Evolutionary conservation across 2,797 vertebrate species (phyloP).

Genomic region (Dallia pectoralis): DNA sequence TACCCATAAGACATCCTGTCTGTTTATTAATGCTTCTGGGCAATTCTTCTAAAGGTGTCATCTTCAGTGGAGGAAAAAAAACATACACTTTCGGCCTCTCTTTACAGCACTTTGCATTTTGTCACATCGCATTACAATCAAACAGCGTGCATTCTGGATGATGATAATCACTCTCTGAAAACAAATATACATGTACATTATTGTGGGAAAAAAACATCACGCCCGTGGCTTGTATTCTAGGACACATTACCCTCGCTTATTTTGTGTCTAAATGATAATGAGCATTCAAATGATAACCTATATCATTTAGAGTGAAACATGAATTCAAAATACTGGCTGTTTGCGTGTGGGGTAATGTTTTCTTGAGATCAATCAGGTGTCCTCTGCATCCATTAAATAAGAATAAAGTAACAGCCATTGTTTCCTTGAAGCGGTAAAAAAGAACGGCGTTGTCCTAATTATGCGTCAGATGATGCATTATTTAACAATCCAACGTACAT

Average conservation of each 20-base stretch:
- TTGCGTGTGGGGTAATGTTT: slow-evolving; percentile 59
- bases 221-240: slow-evolving; percentile 64
- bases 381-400: slow-evolving; percentile 71
- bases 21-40: slow-evolving; percentile 79
- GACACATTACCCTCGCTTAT: slow-evolving; percentile 80
- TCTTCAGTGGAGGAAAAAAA: slow-evolving; percentile 53
- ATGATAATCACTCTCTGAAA: slow-evolving; percentile 51
- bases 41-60: slow-evolving; percentile 80
- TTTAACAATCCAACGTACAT: slow-evolving; percentile 81
- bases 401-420: slow-evolving; percentile 37
- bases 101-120: slow-evolving; percentile 78
- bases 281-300: slow-evolving; percentile 76
- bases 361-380: slow-evolving; percentile 73
- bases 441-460: slow-evolving; percentile 82
- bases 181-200: slow-evolving; percentile 73
- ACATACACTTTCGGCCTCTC: slow-evolving; percentile 59
- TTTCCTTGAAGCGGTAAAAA: slow-evolving; percentile 58
- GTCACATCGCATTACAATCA: slow-evolving; percentile 80
- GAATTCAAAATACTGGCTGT: slow-evolving; percentile 71
- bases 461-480: slow-evolving; percentile 76
- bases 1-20: slow-evolving; percentile 80
- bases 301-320: slow-evolving; percentile 74
- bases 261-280: slow-evolving; percentile 84
- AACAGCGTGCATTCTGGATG: slow-evolving; percentile 39
- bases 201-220: slow-evolving; percentile 72